Evolutionary conservation across 2,888 invertebrate genomes (phyloP).

Genomic region (Mesodorylaimus sp.): DNA sequence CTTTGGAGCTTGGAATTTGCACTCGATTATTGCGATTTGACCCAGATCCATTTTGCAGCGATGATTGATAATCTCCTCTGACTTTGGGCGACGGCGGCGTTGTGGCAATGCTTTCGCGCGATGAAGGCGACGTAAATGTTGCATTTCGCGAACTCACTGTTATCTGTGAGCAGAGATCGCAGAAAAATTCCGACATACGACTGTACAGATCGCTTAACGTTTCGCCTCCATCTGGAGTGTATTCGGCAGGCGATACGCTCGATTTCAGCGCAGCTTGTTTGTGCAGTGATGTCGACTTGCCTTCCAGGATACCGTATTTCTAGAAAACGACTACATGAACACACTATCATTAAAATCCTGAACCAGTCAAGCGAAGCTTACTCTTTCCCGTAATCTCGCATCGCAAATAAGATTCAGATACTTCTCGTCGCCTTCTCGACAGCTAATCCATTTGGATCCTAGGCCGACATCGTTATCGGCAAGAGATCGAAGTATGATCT

Average conservation of each 20-base stretch:
- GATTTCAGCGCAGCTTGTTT: constrained; percentile 2
- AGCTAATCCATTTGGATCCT: too few relatives aligned
- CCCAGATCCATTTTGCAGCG: too few relatives aligned
- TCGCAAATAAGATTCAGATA: neutral
- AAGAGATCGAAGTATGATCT: neutral
- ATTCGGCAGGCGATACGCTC: neutral
- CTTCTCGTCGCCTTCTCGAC: too few relatives aligned
- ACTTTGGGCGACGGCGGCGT: neutral
- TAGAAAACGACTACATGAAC: constrained; percentile 3
- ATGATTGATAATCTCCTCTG: too few relatives aligned
- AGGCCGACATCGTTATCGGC: too few relatives aligned
- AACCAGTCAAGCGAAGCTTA: neutral
- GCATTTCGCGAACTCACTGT: too few relatives aligned
- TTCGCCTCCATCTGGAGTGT: constrained; percentile 8
- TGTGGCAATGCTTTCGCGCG: too few relatives aligned
- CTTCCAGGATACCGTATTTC: constrained; percentile 9
- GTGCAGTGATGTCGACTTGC: neutral
- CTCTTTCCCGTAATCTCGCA: neutral
- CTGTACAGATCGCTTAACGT: neutral
- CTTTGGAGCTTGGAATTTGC: too few relatives aligned
- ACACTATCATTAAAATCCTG: neutral
- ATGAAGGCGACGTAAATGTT: too few relatives aligned
- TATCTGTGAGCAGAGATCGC: neutral
- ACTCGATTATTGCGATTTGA: too few relatives aligned
- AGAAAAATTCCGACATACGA: neutral